Conservation (phyloP, 2,888 invertebrate species). For the Meliscaeva auricollis region DNA sequence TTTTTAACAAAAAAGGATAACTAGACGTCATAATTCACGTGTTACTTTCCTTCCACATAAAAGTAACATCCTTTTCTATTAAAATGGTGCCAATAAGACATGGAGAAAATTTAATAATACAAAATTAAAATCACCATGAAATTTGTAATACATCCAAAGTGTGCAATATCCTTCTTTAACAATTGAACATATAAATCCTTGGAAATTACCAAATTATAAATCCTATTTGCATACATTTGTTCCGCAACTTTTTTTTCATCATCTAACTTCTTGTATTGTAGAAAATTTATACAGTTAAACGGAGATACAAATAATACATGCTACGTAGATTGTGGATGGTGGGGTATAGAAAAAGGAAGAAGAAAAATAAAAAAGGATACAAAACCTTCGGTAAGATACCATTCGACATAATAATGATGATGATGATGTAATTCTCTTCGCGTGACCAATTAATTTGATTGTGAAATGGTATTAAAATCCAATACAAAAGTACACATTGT, state of each 20-base stretch:
- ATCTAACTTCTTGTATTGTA: neutral
- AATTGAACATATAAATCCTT: conserved; percentile 53
- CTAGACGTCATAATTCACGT: conserved; percentile 52
- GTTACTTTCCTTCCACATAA: conserved; percentile 12
- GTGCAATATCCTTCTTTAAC: conserved; percentile 60
- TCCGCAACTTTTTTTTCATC: conserved; percentile 51
- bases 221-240: conserved; percentile 75
- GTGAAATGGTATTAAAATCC: conserved; percentile 84
- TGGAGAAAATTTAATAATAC: conserved; percentile 13
- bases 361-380: conserved; percentile 33
- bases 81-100: neutral
- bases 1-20: conserved; percentile 28
- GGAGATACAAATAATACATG: too few relatives aligned
- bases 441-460: conserved; percentile 84
- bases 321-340: too few relatives aligned
- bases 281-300: conserved; percentile 31
- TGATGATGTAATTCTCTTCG: conserved; percentile 81
- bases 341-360: conserved; percentile 7
- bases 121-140: conserved; percentile 61
- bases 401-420: conserved; percentile 65
- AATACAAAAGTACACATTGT: conserved; percentile 79
- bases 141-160: conserved; percentile 62
- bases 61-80: conserved; percentile 13
- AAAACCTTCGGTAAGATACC: conserved; percentile 24
- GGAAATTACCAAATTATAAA: conserved; percentile 67